phyloP scores from a whole-genome alignment of 1,140 invertebrate genomes.

The Samia ricini region DNA sequence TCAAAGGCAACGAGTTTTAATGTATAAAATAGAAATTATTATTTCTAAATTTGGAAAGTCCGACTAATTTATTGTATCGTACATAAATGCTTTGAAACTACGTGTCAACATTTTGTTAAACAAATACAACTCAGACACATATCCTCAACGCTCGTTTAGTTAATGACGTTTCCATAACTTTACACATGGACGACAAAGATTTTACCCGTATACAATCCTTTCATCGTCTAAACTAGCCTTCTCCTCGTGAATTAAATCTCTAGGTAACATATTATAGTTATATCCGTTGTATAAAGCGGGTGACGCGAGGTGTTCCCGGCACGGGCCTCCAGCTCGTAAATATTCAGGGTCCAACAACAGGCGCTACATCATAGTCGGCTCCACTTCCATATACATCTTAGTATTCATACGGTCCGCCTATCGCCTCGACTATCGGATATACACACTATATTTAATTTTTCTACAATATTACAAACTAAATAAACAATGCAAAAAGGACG shows the following conservation, averaged over 20 bases:
- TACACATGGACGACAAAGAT: neutral
- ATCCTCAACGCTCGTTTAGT: neutral
- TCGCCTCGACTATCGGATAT: neutral
- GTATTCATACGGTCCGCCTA: too few species aligned
- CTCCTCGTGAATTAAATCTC: neutral
- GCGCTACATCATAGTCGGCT: constrained; percentile 43
- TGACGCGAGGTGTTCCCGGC: constrained; percentile 21
- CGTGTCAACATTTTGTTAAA: neutral
- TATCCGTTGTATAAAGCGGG: constrained; percentile 1
- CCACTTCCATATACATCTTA: constrained; percentile 24
- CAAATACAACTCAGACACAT: neutral
- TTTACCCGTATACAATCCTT: neutral
- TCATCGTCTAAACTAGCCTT: neutral
- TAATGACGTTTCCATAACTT: neutral
- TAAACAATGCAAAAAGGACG: neutral
- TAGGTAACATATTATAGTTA: neutral
- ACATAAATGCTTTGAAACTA: neutral
- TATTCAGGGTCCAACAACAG: constrained; percentile 47
- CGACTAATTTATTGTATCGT: too few species aligned
- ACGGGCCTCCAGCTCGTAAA: constrained; percentile 43
- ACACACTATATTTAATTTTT: neutral
- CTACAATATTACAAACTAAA: neutral
- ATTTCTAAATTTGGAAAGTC: too few species aligned
- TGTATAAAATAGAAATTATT: too few species aligned
- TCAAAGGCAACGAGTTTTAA: too few species aligned